Evolutionary conservation across 1,140 invertebrate genomes (phyloP).

Genomic region (Diploscapter pachys): DNA sequence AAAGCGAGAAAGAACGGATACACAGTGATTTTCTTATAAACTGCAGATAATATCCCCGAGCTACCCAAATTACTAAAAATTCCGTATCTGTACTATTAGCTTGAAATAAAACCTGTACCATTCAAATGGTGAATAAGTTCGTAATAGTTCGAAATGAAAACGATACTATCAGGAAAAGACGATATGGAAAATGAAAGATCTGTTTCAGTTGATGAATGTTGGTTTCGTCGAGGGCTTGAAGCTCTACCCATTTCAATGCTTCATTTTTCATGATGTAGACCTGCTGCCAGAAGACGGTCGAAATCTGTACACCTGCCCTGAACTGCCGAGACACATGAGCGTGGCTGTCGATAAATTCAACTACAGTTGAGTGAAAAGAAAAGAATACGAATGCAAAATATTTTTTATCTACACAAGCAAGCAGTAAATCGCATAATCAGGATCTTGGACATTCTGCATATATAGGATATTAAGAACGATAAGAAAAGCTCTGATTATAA

Average conservation of each 20-base stretch:
- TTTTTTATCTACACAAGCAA: too few relatives aligned
- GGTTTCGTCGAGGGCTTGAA: conserved; percentile 67
- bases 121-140: not conserved
- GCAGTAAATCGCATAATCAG: not conserved
- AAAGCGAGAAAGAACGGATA: too few relatives aligned
- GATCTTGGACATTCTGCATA: conserved; percentile 12
- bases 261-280: conserved; percentile 92
- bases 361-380: conserved; percentile 68
- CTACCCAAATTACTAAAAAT: not conserved
- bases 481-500: too few relatives aligned
- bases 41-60: too few relatives aligned
- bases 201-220: conserved; percentile 74
- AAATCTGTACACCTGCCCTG: conserved; percentile 86
- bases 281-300: conserved; percentile 76
- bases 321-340: conserved; percentile 78
- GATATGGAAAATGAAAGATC: not conserved
- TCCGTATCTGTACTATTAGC: too few relatives aligned
- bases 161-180: not conserved
- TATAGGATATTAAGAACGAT: not conserved
- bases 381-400: too few relatives aligned
- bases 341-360: conserved; percentile 84
- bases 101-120: not conserved
- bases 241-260: conserved; percentile 68
- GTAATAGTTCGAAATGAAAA: not conserved
- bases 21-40: too few relatives aligned